These are phyloP conservation scores for Ailurus styani DNA, from an alignment of 2,113 vertebrate genomes.

Conservation along the genomic window DNA sequence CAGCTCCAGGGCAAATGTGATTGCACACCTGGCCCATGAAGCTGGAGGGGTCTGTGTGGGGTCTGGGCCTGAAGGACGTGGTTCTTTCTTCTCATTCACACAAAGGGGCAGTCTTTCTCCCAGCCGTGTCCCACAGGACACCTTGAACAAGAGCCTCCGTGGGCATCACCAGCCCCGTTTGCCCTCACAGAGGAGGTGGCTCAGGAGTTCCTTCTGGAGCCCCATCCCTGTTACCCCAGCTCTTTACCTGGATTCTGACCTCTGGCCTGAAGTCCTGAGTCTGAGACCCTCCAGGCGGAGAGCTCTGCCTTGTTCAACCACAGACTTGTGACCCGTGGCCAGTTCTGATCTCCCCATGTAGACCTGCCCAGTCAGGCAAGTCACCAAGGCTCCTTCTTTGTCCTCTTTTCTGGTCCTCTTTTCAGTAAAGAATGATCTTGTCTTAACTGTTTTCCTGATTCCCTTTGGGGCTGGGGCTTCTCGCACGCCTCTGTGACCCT, in stretches of 20 bases:
- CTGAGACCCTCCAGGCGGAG: not conserved
- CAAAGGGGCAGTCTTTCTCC: not conserved
- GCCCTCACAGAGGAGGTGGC: not conserved
- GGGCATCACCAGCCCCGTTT: not conserved
- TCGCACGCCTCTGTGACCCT: fast-evolving
- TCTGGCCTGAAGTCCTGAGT: not conserved
- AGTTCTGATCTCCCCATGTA: fast-evolving
- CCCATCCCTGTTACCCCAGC: not conserved
- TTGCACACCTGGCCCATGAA: not conserved
- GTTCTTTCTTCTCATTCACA: not conserved
- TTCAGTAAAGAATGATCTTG: not conserved
- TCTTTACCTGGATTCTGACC: not conserved
- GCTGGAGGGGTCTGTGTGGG: not conserved
- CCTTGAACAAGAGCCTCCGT: not conserved
- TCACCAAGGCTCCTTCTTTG: fast-evolving
- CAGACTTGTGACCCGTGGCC: not conserved
- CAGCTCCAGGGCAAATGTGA: not conserved
- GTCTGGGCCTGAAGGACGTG: not conserved
- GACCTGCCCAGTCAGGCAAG: not conserved
- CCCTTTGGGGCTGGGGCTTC: no score
- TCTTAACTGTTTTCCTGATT: not conserved
- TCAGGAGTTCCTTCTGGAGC: not conserved
- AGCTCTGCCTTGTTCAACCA: not conserved
- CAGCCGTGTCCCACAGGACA: fast-evolving
- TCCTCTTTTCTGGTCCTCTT: not conserved